phyloP scores from a whole-genome alignment of 2,113 vertebrate genomes.

The Heterotilapia buettikoferi region DNA sequence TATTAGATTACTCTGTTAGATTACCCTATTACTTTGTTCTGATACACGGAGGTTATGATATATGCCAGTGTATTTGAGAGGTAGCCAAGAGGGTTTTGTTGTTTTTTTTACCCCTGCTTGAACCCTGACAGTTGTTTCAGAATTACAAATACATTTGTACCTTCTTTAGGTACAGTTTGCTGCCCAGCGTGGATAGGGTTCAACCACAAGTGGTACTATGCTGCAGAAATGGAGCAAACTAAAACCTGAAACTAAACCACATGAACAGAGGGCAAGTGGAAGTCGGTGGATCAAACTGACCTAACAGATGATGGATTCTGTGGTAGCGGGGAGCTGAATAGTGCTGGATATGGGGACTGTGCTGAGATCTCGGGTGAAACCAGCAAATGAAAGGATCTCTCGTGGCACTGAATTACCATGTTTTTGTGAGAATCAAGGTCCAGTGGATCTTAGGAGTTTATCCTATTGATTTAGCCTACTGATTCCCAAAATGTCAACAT shows the following conservation, averaged over 20 bases:
- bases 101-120: neutral
- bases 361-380: neutral
- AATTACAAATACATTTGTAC: neutral
- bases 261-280: neutral
- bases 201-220: neutral
- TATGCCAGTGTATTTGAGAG: too few species aligned
- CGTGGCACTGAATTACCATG: neutral
- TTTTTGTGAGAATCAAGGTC: conserved; percentile 15
- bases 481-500: neutral
- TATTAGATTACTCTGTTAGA: neutral
- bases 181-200: neutral
- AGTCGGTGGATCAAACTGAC: conserved; percentile 17
- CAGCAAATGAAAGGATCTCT: neutral
- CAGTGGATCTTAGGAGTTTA: neutral
- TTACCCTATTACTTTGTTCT: too few species aligned
- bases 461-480: neutral
- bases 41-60: too few species aligned
- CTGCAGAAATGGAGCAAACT: neutral
- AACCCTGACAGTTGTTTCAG: neutral
- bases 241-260: neutral
- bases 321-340: accelerated
- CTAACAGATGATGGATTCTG: neutral
- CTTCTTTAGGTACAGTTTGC: neutral
- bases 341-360: neutral
- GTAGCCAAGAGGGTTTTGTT: too few species aligned